These are phyloP conservation scores for Aplysia californica DNA, from an alignment of 1,140 invertebrate species.

Conservation along the genomic window DNA sequence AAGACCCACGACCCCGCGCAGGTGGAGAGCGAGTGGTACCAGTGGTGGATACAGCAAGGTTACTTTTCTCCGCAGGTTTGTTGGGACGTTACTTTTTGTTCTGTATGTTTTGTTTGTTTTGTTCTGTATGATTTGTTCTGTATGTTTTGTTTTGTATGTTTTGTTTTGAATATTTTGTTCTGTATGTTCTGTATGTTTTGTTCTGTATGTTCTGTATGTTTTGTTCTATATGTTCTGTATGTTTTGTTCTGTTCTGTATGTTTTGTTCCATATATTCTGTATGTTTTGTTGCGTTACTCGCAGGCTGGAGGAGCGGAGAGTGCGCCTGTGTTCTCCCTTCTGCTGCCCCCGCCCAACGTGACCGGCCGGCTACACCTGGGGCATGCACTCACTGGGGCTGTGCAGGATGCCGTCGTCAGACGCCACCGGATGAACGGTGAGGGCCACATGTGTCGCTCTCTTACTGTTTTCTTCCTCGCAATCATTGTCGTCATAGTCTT, in stretches of 20 bases:
- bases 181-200: neutral
- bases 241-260: neutral
- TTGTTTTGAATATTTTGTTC: neutral
- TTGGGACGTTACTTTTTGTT: neutral
- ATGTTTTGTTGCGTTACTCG: conserved; percentile 4
- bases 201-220: neutral
- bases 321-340: conserved; percentile 94
- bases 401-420: conserved; percentile 93
- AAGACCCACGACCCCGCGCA: conserved; percentile 83
- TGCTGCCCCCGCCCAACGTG: conserved; percentile 99
- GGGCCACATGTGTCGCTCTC: neutral
- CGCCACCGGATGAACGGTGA: conserved; percentile 71
- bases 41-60: conserved; percentile 93
- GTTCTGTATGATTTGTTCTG: neutral
- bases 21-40: conserved; percentile 98
- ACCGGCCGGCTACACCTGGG: conserved; percentile 97
- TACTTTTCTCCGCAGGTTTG: conserved; percentile 86
- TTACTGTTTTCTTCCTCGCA: neutral
- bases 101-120: neutral
- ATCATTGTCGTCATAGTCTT: conserved; percentile 9
- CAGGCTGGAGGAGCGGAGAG: conserved; percentile 33
- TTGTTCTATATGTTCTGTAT: neutral
- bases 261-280: neutral
- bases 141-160: too few species aligned
- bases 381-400: conserved; percentile 96